Conservation (phyloP, 2,113 vertebrate species). For the Orthonyx spaldingii region DNA sequence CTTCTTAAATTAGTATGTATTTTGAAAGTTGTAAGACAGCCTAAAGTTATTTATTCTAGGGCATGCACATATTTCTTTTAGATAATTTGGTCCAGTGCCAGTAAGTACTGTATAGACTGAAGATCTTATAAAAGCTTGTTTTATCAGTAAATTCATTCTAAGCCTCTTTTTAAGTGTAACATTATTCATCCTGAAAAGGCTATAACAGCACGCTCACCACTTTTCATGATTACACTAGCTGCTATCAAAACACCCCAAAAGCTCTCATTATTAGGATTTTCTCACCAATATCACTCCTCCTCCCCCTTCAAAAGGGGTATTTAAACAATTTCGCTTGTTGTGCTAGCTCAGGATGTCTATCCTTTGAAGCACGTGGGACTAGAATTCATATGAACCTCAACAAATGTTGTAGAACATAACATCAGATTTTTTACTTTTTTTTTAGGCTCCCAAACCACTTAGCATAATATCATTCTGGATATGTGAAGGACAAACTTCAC, state of each 20-base stretch:
- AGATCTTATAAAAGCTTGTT: slow-evolving; percentile 6
- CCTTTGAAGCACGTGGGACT: background rate
- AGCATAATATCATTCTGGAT: background rate
- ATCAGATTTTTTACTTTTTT: background rate
- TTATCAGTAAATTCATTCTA: slow-evolving; percentile 59
- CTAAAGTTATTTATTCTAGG: background rate
- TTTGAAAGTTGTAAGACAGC: background rate
- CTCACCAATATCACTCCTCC: background rate
- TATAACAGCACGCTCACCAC: background rate
- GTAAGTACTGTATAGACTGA: background rate
- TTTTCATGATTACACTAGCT: background rate
- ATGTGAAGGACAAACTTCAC: background rate
- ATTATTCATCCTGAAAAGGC: slow-evolving; percentile 62
- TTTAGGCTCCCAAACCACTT: background rate
- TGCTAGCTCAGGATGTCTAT: background rate
- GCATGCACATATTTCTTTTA: background rate
- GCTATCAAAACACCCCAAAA: slow-evolving; percentile 47
- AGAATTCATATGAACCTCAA: background rate
- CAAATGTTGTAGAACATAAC: background rate
- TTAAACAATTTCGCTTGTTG: background rate
- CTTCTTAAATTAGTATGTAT: background rate
- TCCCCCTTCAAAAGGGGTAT: background rate
- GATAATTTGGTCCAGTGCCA: background rate
- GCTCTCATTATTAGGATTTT: background rate
- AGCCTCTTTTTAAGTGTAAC: slow-evolving; percentile 53